phyloP scores from a whole-genome alignment of 2,888 invertebrate species.

The Agriopis marginaria region DNA sequence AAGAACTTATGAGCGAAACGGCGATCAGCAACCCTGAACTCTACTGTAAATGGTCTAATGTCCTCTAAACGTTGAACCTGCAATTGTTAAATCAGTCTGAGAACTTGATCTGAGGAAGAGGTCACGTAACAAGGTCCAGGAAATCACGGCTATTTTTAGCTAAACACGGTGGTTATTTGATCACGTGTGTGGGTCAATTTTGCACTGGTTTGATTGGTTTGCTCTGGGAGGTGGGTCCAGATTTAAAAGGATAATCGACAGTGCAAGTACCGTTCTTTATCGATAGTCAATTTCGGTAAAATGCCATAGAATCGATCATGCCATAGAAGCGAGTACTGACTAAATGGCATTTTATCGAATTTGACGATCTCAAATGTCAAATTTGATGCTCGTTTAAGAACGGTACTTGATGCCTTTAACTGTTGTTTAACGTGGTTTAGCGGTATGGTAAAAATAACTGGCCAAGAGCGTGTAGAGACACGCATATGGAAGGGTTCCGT shows the following conservation, averaged over 20 bases:
- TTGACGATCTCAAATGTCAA: no score
- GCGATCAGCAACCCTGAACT: constrained; percentile 14
- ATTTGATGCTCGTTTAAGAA: no score
- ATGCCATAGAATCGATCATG: no score
- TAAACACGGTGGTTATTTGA: background rate
- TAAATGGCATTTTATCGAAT: no score
- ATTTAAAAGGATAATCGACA: background rate
- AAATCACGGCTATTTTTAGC: constrained; percentile 21
- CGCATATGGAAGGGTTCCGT: no score
- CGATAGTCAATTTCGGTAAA: background rate
- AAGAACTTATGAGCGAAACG: background rate
- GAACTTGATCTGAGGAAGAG: background rate
- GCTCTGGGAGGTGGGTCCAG: constrained; percentile 8
- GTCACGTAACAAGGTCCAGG: constrained; percentile 15
- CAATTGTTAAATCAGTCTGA: constrained; percentile 20
- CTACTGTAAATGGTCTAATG: background rate
- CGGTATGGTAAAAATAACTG: no score
- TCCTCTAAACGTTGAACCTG: constrained; percentile 4
- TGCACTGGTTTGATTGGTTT: constrained; percentile 16
- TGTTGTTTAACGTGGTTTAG: no score
- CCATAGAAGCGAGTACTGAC: no score
- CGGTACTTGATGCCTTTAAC: no score
- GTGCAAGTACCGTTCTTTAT: background rate
- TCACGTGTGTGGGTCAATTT: constrained; percentile 11
- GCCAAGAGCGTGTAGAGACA: no score